A percentile compares a stretch with the other conserved stretches of the same genome.
Evolutionary conservation across 2,888 invertebrate genomes (phyloP).

Genomic region (Philonicus albiceps): DNA sequence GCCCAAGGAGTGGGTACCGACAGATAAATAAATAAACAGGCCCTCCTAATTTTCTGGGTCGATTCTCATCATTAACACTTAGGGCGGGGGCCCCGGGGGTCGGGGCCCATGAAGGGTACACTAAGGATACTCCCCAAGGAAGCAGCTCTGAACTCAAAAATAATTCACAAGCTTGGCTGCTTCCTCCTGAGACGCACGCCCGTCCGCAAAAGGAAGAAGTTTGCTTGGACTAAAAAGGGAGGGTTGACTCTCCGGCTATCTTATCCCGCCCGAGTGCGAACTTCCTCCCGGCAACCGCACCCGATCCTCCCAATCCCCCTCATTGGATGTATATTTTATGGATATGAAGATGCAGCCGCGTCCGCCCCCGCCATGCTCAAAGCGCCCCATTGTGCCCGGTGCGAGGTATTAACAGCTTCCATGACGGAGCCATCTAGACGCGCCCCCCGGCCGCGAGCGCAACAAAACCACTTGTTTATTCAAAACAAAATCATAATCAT

Average conservation of each 20-base stretch:
- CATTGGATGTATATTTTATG: constrained; percentile 24
- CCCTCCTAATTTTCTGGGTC: constrained; percentile 46
- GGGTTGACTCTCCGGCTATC: background rate
- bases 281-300: background rate
- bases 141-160: background rate
- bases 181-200: background rate
- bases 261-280: background rate
- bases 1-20: background rate
- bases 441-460: background rate
- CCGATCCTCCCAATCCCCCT: background rate
- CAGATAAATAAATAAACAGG: constrained; percentile 47
- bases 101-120: background rate
- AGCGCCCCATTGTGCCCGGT: background rate
- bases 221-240: constrained; percentile 1
- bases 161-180: constrained; percentile 7
- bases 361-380: background rate
- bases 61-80: constrained; percentile 47
- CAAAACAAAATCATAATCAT: constrained; percentile 44
- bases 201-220: background rate
- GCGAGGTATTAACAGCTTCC: constrained; percentile 22
- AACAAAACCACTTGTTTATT: constrained; percentile 38
- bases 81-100: constrained; percentile 10
- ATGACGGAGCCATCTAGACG: constrained; percentile 11
- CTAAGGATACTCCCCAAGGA: constrained; percentile 14
- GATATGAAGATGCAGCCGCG: constrained; percentile 8